Conservation (phyloP, 2,888 invertebrate species). For the Caenorhabditis japonica region DNA sequence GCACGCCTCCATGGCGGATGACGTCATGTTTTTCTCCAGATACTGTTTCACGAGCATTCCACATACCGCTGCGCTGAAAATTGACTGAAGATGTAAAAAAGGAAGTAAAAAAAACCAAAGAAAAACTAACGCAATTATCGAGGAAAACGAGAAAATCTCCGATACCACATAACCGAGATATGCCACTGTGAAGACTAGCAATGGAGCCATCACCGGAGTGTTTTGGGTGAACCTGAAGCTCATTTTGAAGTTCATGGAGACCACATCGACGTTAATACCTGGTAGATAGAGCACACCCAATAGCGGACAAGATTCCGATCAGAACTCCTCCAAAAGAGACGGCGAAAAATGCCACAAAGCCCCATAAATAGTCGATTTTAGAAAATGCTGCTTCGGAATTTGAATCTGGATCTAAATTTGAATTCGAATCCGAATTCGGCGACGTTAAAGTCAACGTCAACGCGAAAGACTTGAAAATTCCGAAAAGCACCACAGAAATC, state of each 20-base stretch:
- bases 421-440: conserved; percentile 25
- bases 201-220: conserved; percentile 95
- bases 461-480: conserved; percentile 55
- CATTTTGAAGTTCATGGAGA: conserved; percentile 2
- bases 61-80: conserved; percentile 25
- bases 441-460: conserved; percentile 32
- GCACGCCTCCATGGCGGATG: neutral
- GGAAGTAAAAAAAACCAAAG: neutral
- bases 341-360: conserved; percentile 53
- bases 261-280: conserved; percentile 11
- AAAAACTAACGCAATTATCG: conserved; percentile 91
- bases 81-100: too few species aligned
- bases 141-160: conserved; percentile 97
- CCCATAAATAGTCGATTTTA: conserved; percentile 54
- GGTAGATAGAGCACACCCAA: conserved; percentile 34
- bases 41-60: conserved; percentile 25
- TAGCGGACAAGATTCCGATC: conserved; percentile 57
- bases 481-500: conserved; percentile 82
- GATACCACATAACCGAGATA: conserved; percentile 95
- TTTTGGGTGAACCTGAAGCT: conserved; percentile 87
- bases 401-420: too few species aligned
- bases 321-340: conserved; percentile 61
- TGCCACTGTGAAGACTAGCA: conserved; percentile 97
- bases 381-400: too few species aligned
- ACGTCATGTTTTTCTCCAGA: neutral